phyloP scores from a whole-genome alignment of 2,888 invertebrate genomes.

The Mythimna pallens region DNA sequence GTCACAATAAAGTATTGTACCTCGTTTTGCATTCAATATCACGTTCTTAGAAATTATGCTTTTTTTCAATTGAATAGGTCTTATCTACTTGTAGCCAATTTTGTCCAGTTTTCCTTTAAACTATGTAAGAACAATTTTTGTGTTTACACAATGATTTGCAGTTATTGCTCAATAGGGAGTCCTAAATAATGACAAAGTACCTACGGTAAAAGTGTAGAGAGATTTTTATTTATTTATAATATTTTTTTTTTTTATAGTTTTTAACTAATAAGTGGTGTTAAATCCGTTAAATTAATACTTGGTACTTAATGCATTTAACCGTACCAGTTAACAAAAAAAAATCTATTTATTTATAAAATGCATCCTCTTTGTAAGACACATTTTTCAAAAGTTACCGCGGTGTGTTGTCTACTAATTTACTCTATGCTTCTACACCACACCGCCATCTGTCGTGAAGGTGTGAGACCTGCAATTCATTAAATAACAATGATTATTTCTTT shows the following conservation, averaged over 20 bases:
- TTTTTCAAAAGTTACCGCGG: constrained; percentile 54
- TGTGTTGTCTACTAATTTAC: constrained; percentile 24
- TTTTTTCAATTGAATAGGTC: constrained; percentile 38
- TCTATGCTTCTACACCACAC: constrained; percentile 44
- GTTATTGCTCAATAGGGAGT: neutral
- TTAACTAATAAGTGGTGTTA: neutral
- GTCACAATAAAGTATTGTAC: constrained; percentile 49
- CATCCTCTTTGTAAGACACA: neutral
- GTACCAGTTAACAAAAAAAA: neutral
- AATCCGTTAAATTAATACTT: neutral
- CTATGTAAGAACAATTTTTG: constrained; percentile 20
- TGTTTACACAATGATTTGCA: neutral
- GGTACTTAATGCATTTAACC: neutral
- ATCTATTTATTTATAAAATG: neutral
- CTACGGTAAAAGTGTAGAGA: neutral
- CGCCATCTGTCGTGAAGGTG: constrained; percentile 54
- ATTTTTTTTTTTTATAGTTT: neutral
- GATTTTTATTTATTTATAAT: neutral
- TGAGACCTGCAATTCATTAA: neutral
- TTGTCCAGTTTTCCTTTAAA: constrained; percentile 20
- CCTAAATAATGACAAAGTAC: neutral
- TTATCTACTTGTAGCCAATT: neutral
- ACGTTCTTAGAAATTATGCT: constrained; percentile 41
- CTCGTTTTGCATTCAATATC: constrained; percentile 48
- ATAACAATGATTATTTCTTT: neutral